Conservation (phyloP, 2,888 invertebrate species). For the Hirtodrosophila cameraria region DNA sequence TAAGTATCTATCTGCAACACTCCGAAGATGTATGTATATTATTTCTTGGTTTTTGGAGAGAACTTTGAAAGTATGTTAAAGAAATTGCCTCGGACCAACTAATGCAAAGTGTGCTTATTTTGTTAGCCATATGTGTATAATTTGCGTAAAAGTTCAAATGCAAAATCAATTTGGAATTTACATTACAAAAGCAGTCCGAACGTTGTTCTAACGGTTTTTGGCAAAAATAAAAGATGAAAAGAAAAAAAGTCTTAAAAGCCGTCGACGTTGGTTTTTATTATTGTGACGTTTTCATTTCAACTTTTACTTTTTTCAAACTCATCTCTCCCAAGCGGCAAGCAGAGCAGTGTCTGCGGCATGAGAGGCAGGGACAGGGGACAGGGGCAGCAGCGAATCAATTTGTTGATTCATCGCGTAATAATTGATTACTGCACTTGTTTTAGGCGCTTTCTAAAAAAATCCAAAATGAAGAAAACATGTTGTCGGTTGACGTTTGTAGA, state of each 20-base stretch:
- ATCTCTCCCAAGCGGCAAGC: no score
- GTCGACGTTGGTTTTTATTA: background rate
- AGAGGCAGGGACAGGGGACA: no score
- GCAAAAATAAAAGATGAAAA: slow-evolving; percentile 17
- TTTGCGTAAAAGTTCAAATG: slow-evolving; percentile 12
- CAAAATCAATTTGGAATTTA: slow-evolving; percentile 38
- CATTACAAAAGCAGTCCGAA: slow-evolving; percentile 57
- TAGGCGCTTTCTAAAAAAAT: slow-evolving; percentile 69
- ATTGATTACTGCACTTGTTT: slow-evolving; percentile 75
- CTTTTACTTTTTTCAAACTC: slow-evolving; percentile 57
- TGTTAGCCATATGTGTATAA: no score
- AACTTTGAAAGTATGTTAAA: no score
- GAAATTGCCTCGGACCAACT: no score
- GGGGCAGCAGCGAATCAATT: slow-evolving; percentile 33
- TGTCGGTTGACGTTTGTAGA: slow-evolving; percentile 25
- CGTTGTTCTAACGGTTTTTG: slow-evolving; percentile 69
- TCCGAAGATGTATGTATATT: no score
- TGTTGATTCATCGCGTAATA: slow-evolving; percentile 65
- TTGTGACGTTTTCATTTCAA: slow-evolving; percentile 20
- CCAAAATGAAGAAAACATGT: slow-evolving; percentile 30
- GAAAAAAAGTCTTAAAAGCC: no score
- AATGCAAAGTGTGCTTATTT: no score
- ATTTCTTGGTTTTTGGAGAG: no score
- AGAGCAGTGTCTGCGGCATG: no score
- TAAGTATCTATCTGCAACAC: no score